phyloP scores from a whole-genome alignment of 2,113 vertebrate species.

The Anthoscopus minutus region DNA sequence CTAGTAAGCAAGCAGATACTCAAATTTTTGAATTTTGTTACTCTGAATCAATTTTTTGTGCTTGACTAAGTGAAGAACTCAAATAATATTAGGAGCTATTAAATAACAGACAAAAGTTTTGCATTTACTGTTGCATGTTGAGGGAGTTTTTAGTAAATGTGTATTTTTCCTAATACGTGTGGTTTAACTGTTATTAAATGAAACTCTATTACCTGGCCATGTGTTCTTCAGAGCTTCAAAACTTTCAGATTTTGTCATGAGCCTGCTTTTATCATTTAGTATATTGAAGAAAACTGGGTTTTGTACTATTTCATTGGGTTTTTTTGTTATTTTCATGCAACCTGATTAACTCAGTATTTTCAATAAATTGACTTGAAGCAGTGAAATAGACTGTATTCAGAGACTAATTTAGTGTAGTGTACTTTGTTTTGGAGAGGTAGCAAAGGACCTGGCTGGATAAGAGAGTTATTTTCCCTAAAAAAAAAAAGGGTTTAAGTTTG shows the following conservation, averaged over 20 bases:
- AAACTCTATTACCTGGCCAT: not conserved
- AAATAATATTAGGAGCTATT: not conserved
- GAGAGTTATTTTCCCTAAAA: not conserved
- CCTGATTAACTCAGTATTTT: not conserved
- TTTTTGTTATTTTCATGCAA: not conserved
- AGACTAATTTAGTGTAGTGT: not conserved
- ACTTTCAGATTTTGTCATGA: not conserved
- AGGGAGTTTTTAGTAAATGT: not conserved
- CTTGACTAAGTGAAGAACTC: not conserved
- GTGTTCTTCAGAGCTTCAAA: not conserved
- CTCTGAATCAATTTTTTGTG: not conserved
- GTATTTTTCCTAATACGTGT: accelerated
- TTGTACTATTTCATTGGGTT: not conserved
- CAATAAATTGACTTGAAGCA: not conserved
- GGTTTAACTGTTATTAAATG: not conserved
- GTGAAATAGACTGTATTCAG: not conserved
- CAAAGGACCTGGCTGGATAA: accelerated
- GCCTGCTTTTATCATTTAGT: not conserved
- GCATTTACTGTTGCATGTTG: not conserved
- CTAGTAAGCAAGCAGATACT: not conserved
- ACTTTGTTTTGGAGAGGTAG: not conserved
- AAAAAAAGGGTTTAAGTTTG: not conserved
- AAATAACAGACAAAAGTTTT: not conserved
- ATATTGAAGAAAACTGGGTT: not conserved
- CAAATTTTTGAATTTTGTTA: not conserved